Conservation (phyloP, 2,113 vertebrate genomes). For the Protobothrops flavoviridis region DNA sequence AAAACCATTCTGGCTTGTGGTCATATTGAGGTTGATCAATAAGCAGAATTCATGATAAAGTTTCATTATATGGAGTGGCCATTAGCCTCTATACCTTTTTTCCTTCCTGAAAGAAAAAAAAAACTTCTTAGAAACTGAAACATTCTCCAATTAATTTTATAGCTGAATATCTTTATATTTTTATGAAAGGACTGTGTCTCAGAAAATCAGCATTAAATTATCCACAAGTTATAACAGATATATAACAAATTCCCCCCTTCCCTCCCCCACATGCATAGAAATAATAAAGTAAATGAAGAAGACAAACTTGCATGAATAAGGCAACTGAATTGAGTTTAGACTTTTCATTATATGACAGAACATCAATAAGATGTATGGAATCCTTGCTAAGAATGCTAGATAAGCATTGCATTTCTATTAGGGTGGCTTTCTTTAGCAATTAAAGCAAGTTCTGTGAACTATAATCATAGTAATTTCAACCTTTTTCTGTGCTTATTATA, state of each 20-base stretch:
- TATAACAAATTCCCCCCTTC: neutral
- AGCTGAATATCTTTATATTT: neutral
- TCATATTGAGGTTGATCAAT: neutral
- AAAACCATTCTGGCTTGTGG: neutral
- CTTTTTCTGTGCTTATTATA: constrained; percentile 35
- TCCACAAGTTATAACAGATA: neutral
- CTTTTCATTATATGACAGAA: constrained; percentile 30
- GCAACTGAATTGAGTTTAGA: neutral
- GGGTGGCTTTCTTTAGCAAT: constrained; percentile 9
- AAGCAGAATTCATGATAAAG: neutral
- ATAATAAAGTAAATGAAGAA: neutral
- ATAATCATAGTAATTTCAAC: constrained; percentile 37
- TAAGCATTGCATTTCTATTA: constrained; percentile 16
- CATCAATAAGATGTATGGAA: constrained; percentile 8
- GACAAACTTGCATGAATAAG: neutral
- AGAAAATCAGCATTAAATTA: neutral
- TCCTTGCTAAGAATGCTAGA: constrained; percentile 23
- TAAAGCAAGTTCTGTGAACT: constrained; percentile 26
- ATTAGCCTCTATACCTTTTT: neutral
- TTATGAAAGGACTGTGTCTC: neutral
- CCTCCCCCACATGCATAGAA: neutral
- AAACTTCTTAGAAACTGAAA: neutral
- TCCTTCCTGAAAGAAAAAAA: neutral
- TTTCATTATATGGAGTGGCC: neutral
- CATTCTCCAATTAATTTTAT: neutral